Base-by-base conservation (phyloP, 2,797 vertebrate species). In the Ciconia nigra region DNA sequence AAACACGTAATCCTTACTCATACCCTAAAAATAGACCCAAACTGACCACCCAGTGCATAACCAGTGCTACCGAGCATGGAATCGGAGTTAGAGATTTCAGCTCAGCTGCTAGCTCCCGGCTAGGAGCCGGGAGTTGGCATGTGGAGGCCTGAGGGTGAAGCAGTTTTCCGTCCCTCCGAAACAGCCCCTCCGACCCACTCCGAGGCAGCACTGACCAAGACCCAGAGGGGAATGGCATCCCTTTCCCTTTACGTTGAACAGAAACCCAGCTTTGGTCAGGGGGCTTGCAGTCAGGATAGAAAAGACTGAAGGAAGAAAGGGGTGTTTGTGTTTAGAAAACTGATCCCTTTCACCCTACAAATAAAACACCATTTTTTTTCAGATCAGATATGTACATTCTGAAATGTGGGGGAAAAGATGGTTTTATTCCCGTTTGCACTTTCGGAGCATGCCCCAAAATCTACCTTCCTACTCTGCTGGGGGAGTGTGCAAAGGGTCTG, bases 1-100 rank as follows among this genome's bases (percentile, higher is more conserved):
- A 94, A 96, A 96, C 77, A 91, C 7, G 28, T 66, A 93, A 95
- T 89, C 67, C 77, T 96, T 90, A 91, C 54, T 96, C 86, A 93
- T 58, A 80, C 37, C 41, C 89, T 93, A 94, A 95, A 96, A 94
- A 94, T 69, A 95, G 83, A 91, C 46, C 39, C 67, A 89, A 93
- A 89, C 63, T 83, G 95, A 92, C 92, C 89, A 95, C 90, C 87
- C 92, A 88, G 83, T 31, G 59, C 90, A 67, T 29, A 88, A 57
- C 46, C 73, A 92, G 37, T 20, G 63, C 90, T 81, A 54, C 67
- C 16, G n/a, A 87, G 88, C 59, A 20, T 37, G 44, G 73, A 63
- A 70, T 4, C 2, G 15, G 58, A 79, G 55, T 35, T 31, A 54
- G 44, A 89, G 59, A 76, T 79, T 79, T 79, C 66, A 73, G 77